Conservation (phyloP, 2,888 invertebrate genomes). For the Bombylius discolor region DNA sequence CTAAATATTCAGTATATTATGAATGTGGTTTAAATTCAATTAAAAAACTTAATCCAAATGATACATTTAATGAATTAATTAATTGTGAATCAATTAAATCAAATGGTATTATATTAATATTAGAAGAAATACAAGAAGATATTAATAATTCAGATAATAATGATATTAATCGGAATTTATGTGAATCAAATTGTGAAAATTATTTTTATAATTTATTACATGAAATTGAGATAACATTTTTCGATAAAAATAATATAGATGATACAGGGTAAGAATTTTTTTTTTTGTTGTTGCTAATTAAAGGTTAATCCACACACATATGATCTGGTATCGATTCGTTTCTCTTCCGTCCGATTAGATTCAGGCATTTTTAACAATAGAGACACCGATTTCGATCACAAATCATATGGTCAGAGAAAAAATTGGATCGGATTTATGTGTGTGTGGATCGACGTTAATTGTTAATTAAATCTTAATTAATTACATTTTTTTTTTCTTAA, state of each 20-base stretch:
- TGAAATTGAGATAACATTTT: slow-evolving; percentile 87
- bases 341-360: too few species aligned
- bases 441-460: too few species aligned
- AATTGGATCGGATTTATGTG: too few species aligned
- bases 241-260: slow-evolving; percentile 85
- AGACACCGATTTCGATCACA: too few species aligned
- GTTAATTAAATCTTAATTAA: too few species aligned
- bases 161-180: slow-evolving; percentile 36
- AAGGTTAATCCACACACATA: too few species aligned
- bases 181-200: slow-evolving; percentile 82
- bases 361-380: too few species aligned
- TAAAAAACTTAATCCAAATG: slow-evolving; percentile 68
- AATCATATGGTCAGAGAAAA: too few species aligned
- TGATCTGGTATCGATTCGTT: too few species aligned
- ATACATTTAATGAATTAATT: slow-evolving; percentile 72
- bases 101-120: slow-evolving; percentile 79
- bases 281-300: too few species aligned
- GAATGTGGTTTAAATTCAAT: slow-evolving; percentile 84
- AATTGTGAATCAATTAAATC: slow-evolving; percentile 21
- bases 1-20: slow-evolving; percentile 81
- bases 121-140: slow-evolving; percentile 66
- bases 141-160: neutral
- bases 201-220: slow-evolving; percentile 83
- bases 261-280: slow-evolving; percentile 54
- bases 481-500: neutral